These are phyloP conservation scores for Platygyra sinensis DNA, from an alignment of 64 coral and sea anemone species.

Conservation along the genomic window DNA sequence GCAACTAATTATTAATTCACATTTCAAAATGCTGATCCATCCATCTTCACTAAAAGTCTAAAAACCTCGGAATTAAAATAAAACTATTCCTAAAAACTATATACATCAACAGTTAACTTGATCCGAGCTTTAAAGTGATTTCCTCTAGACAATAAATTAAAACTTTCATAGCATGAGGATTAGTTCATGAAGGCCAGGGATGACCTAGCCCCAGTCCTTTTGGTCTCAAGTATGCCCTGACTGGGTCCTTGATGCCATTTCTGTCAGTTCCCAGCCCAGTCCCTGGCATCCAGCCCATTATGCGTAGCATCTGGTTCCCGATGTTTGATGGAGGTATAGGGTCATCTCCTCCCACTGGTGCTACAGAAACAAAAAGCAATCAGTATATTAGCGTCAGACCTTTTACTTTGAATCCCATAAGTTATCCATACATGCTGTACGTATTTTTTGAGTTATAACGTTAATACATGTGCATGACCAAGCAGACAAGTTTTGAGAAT, in stretches of 20 bases:
- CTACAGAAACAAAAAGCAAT: constrained; percentile 27
- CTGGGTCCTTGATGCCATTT: constrained; percentile 81
- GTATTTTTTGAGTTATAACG: no score
- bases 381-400: not conserved
- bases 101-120: no score
- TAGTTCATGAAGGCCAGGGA: constrained; percentile 50
- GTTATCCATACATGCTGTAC: no score
- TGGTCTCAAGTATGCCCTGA: constrained; percentile 84
- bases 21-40: no score
- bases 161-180: not conserved
- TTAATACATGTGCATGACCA: no score
- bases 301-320: constrained; percentile 93
- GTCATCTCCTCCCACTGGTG: constrained; percentile 46
- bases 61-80: no score
- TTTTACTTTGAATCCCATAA: not conserved
- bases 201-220: constrained; percentile 89
- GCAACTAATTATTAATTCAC: no score
- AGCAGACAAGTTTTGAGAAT: no score
- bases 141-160: no score
- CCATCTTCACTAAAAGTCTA: no score
- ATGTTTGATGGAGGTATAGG: constrained; percentile 85
- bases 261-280: constrained; percentile 86
- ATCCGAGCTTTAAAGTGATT: no score
- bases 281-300: constrained; percentile 96
- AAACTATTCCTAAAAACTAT: no score